These are phyloP conservation scores for Vulpes vulpes DNA, from an alignment of 2,113 vertebrate genomes.

Conservation along the genomic window DNA sequence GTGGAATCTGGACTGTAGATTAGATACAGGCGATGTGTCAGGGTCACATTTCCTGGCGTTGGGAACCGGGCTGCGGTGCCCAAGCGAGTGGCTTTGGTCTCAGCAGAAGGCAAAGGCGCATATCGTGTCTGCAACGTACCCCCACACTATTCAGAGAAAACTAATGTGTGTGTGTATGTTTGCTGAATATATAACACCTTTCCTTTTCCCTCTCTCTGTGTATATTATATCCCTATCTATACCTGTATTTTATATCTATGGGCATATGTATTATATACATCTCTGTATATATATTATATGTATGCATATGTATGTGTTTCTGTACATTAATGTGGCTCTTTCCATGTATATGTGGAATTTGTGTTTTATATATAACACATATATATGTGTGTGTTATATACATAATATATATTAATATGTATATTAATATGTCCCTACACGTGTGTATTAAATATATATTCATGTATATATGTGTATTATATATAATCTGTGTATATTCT, in stretches of 20 bases:
- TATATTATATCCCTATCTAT: neutral
- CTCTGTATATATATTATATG: neutral
- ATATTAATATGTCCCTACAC: neutral
- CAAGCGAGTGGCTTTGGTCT: neutral
- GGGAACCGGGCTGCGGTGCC: neutral
- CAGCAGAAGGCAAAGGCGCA: neutral
- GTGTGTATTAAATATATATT: neutral
- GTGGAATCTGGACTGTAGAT: slow-evolving; percentile 48
- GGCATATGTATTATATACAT: neutral
- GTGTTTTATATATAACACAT: neutral
- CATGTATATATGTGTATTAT: neutral
- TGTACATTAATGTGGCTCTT: neutral
- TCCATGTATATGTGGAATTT: neutral
- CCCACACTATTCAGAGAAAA: neutral
- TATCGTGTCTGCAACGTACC: neutral
- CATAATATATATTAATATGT: neutral
- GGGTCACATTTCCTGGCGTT: neutral
- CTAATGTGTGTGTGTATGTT: accelerated
- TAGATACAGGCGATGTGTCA: slow-evolving; percentile 34
- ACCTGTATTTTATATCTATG: neutral
- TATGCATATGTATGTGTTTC: neutral
- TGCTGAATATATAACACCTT: neutral
- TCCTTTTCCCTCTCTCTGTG: neutral
- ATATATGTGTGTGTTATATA: neutral
- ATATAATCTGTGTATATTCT: neutral